Percentiles rank a stretch among this genome's conserved stretches.
Conservation (phyloP, 2,888 invertebrate species). For the Cinara cedri region DNA sequence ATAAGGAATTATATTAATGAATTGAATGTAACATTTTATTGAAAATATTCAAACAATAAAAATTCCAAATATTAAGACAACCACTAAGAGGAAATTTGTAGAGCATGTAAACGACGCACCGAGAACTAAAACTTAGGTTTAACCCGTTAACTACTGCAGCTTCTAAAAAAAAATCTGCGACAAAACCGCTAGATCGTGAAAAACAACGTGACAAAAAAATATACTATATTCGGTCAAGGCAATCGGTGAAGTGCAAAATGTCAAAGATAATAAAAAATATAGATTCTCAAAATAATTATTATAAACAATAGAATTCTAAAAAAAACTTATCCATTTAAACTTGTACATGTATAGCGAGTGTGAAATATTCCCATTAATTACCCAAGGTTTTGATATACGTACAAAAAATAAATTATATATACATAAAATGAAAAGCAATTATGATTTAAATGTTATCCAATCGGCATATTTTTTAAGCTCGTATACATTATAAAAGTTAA, state of each 20-base stretch:
- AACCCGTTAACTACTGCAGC: constrained; percentile 6
- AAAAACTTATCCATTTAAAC: constrained; percentile 1
- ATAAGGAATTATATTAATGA: not conserved
- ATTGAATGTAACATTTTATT: not conserved
- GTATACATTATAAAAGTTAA: no score
- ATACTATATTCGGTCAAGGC: constrained; percentile 35
- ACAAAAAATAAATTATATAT: not conserved
- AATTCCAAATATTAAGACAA: not conserved
- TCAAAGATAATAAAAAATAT: constrained; percentile 19
- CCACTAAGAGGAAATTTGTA: not conserved
- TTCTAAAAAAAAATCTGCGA: constrained; percentile 1
- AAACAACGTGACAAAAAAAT: not conserved
- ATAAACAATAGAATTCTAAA: constrained; percentile 31
- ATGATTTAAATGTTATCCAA: no score
- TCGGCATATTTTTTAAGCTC: no score
- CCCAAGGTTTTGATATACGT: constrained; percentile 19
- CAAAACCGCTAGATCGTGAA: constrained; percentile 37
- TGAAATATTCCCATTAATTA: not conserved
- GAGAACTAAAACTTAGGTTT: constrained; percentile 1
- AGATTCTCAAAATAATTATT: constrained; percentile 32
- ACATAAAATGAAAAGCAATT: not conserved
- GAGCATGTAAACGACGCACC: constrained; percentile 14
- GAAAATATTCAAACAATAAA: not conserved
- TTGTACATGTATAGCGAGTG: not conserved
- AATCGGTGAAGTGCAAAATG: constrained; percentile 30